A percentile compares a stretch with the other conserved stretches of the same genome.
These are phyloP conservation scores for Leptinotarsa rubiginosa DNA, from an alignment of 2,888 invertebrate species.

Conservation along the genomic window DNA sequence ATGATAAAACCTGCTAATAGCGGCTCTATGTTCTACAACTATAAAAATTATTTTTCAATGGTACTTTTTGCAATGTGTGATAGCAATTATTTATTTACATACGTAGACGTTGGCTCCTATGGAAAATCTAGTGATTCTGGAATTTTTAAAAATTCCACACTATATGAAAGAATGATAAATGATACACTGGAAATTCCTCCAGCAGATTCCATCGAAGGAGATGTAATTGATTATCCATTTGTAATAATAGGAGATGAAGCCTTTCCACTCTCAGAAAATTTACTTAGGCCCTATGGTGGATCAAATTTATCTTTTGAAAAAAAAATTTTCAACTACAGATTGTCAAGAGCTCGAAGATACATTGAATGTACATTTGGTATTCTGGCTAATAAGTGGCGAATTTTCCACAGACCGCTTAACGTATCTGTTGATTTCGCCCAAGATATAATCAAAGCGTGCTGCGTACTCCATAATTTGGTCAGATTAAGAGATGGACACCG, in stretches of 20 bases:
- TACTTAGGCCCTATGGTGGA: slow-evolving; percentile 30
- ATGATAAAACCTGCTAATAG: slow-evolving; percentile 26
- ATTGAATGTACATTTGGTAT: slow-evolving; percentile 25
- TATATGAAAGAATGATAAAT: slow-evolving; percentile 31
- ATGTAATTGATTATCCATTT: slow-evolving; percentile 27
- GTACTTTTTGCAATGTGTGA: slow-evolving; percentile 32
- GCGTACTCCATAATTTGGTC: slow-evolving; percentile 26
- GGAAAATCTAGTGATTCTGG: too few species aligned
- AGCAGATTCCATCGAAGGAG: slow-evolving; percentile 19
- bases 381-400: too few species aligned
- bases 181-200: slow-evolving; percentile 25
- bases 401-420: slow-evolving; percentile 21
- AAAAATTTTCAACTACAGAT: slow-evolving; percentile 20
- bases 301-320: slow-evolving; percentile 24
- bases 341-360: slow-evolving; percentile 29
- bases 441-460: slow-evolving; percentile 32
- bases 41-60: slow-evolving; percentile 31
- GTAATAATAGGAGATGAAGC: slow-evolving; percentile 31
- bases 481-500: slow-evolving; percentile 18
- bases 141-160: slow-evolving; percentile 21
- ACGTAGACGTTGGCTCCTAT: too few species aligned
- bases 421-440: slow-evolving; percentile 32
- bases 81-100: slow-evolving; percentile 34
- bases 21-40: slow-evolving; percentile 27
- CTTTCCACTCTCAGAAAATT: slow-evolving; percentile 35